phyloP scores from a whole-genome alignment of 2,888 invertebrate genomes.

The Trachelus troglodyta region DNA sequence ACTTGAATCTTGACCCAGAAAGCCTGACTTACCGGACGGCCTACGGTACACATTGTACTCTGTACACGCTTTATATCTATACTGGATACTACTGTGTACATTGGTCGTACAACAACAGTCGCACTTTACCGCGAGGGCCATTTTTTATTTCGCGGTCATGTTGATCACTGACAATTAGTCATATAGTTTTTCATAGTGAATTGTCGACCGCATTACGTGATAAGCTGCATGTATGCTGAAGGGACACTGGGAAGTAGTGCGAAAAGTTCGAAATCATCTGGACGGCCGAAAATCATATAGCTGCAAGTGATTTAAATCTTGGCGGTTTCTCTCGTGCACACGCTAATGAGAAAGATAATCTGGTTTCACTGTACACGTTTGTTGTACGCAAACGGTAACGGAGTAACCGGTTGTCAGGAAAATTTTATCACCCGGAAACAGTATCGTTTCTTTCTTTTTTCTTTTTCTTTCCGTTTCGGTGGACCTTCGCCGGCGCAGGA shows the following conservation, averaged over 20 bases:
- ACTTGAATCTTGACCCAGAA: slow-evolving; percentile 63
- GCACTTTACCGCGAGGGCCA: slow-evolving; percentile 36
- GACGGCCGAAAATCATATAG: neutral
- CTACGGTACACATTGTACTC: neutral
- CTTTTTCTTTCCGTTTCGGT: slow-evolving; percentile 2
- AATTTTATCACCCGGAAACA: neutral
- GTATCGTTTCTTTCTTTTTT: neutral
- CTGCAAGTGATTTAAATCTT: neutral
- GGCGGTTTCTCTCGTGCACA: neutral
- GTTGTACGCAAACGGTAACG: neutral
- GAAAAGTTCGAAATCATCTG: neutral
- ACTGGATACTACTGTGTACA: neutral
- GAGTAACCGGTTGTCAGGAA: neutral
- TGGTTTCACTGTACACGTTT: neutral
- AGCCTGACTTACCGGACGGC: slow-evolving; percentile 41
- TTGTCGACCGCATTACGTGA: neutral
- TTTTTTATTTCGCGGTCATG: slow-evolving; percentile 57
- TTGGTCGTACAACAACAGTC: neutral
- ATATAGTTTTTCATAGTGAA: slow-evolving; percentile 1
- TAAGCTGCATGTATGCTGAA: neutral
- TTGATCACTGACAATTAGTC: slow-evolving; percentile 23
- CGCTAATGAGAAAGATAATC: neutral
- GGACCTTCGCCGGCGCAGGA: slow-evolving; percentile 10
- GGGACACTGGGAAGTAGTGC: neutral
- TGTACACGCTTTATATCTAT: neutral